Evolutionary conservation across 2,888 invertebrate genomes (phyloP), one percentile per base, ranked within the genome.

Genomic region (Stramonita haemastoma): DNA sequence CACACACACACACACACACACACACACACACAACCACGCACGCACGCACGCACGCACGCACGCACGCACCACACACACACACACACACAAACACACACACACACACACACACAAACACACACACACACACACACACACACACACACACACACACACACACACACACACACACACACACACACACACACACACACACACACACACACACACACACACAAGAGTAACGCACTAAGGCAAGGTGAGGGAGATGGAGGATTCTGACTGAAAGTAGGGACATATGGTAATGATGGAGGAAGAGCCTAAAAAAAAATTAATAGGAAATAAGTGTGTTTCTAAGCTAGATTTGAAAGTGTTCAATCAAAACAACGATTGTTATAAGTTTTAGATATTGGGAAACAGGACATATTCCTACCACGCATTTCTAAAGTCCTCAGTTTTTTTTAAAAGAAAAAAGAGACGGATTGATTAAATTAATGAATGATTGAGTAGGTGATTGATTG

Each of bases 171-270:
- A 79, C 32, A 79, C 79, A 79, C 32, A 79, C 79, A 79, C 79
- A 79, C 79, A 79, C 79, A 79, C 79, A 79, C 79, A 32, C 79
- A 32, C 79, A 32, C 79, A 32, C 79, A 32, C 79, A 32, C 79
- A 32, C 79, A 32, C 79, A 32, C 79, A 32, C 79, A 79, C 32
- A 32, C 79, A 79, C 32, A 79, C 29, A 15, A 70, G 22, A 4
- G 66, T 17, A 66, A 15, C 6, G 6, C 6, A 70, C 6, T 6
- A 70, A 0, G 1, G 6, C 6, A 22, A 1, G 17, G 19, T 70
- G 19, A 22, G 19, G 17, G 11, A 0, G 11, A 22, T 70, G 70
- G 17, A 1, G 17, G 70, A 6, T 19, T 70, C 22, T 70, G 70
- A 6, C 22, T 70, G 70, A 6, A 26, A 22, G 70, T 70, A 22